phyloP scores from a whole-genome alignment of 2,113 vertebrate species.

The Eulacestoma nigropectus region DNA sequence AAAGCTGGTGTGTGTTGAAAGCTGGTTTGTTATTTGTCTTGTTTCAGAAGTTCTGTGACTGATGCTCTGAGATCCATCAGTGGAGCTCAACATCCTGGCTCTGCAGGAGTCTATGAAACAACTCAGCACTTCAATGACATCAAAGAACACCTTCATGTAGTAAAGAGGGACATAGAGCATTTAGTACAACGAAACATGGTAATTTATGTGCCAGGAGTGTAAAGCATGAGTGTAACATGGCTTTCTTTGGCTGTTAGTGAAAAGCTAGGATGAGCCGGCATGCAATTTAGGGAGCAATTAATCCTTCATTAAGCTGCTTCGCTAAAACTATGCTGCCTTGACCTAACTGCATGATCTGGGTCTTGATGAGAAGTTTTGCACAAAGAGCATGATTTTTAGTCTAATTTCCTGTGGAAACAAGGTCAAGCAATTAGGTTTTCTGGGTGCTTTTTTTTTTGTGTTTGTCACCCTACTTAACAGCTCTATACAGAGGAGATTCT shows the following conservation, averaged over 20 bases:
- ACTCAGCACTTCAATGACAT: conserved; percentile 94
- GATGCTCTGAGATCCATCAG: conserved; percentile 79
- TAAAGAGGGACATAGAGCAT: conserved; percentile 86
- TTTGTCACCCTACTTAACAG: background rate
- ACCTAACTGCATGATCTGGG: conserved; percentile 40
- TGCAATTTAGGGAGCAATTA: conserved; percentile 30
- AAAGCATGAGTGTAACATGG: background rate
- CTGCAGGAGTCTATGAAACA: conserved; percentile 80
- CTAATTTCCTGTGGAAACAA: conserved; percentile 49
- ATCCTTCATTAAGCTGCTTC: conserved; percentile 55
- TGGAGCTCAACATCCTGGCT: conserved; percentile 75
- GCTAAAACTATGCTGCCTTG: background rate
- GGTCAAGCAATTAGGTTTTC: conserved; percentile 46
- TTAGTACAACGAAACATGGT: conserved; percentile 81
- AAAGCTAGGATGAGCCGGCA: background rate
- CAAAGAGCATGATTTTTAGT: conserved; percentile 43
- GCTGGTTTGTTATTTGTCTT: background rate
- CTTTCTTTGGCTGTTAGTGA: background rate
- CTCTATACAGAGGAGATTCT: background rate
- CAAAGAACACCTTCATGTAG: conserved; percentile 91
- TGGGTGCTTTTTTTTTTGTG: background rate
- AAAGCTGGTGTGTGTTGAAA: background rate
- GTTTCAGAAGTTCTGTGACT: conserved; percentile 78
- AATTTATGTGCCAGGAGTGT: background rate
- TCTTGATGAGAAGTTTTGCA: conserved; percentile 39